Conservation (phyloP, 2,797 vertebrate species). For the Prunella strophiata region DNA sequence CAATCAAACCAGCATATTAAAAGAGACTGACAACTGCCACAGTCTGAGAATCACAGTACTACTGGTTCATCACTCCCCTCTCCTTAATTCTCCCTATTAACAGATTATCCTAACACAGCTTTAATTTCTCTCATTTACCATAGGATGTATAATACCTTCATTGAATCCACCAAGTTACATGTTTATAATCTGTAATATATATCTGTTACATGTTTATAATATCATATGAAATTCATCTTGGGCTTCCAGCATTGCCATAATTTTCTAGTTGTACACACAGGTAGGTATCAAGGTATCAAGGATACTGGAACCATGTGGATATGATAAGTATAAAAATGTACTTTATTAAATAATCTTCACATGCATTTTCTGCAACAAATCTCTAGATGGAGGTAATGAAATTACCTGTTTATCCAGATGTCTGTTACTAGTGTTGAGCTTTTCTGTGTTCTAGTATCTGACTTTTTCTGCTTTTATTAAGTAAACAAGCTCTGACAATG, state of each 20-base stretch:
- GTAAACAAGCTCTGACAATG: background rate
- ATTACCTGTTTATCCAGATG: constrained; percentile 36
- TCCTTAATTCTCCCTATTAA: background rate
- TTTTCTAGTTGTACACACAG: background rate
- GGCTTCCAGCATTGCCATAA: background rate
- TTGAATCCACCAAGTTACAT: background rate
- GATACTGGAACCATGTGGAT: background rate
- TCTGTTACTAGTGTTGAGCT: background rate
- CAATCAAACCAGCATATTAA: background rate
- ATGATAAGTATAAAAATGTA: background rate
- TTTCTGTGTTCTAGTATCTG: constrained; percentile 41
- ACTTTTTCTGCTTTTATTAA: constrained; percentile 52
- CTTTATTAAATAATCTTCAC: background rate
- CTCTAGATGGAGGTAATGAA: constrained; percentile 70
- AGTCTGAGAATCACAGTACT: background rate
- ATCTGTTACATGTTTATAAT: background rate
- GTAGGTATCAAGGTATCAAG: background rate
- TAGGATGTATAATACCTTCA: background rate
- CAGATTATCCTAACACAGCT: background rate
- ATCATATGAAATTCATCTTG: background rate
- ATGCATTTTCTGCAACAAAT: background rate
- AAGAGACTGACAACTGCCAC: background rate
- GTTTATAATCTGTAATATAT: background rate
- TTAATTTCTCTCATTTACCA: background rate
- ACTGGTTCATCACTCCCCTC: background rate